These are phyloP conservation scores for Ceryle rudis DNA, from an alignment of 2,797 vertebrate genomes.

Conservation along the genomic window DNA sequence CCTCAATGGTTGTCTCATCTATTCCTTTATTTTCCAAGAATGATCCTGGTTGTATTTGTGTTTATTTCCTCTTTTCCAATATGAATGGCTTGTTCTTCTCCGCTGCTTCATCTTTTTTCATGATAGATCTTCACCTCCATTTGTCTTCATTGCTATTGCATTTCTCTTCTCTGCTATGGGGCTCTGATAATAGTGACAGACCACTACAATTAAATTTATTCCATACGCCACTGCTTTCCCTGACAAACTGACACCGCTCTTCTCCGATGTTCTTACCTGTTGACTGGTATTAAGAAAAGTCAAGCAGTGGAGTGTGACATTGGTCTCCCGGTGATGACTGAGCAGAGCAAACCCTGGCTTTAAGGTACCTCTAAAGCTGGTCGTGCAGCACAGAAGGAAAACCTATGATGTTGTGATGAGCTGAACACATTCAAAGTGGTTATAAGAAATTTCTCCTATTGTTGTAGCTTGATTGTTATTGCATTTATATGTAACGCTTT, in stretches of 20 bases:
- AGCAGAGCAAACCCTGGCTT: neutral
- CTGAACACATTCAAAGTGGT: neutral
- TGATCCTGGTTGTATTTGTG: neutral
- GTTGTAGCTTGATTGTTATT: constrained; percentile 58
- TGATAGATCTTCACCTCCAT: neutral
- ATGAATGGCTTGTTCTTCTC: neutral
- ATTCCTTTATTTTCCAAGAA: neutral
- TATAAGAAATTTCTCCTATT: constrained; percentile 19
- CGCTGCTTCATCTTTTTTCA: neutral
- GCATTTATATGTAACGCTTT: constrained; percentile 35
- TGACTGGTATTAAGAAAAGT: constrained; percentile 47
- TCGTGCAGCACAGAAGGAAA: neutral
- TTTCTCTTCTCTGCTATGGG: neutral
- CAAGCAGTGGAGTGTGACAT: constrained; percentile 27
- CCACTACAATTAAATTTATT: constrained; percentile 42
- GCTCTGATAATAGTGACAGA: constrained; percentile 20
- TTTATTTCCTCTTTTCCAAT: neutral
- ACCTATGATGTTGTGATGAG: neutral
- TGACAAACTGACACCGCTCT: constrained; percentile 16
- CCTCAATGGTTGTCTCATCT: neutral
- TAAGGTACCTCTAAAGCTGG: neutral
- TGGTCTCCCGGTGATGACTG: neutral
- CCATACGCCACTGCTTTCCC: neutral
- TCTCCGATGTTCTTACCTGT: neutral
- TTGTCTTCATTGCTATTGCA: neutral